A percentile compares a stretch with the other conserved stretches of the same genome.
Conservation (phyloP, 1,140 invertebrate genomes). For the Drosophila pallidifrons region DNA sequence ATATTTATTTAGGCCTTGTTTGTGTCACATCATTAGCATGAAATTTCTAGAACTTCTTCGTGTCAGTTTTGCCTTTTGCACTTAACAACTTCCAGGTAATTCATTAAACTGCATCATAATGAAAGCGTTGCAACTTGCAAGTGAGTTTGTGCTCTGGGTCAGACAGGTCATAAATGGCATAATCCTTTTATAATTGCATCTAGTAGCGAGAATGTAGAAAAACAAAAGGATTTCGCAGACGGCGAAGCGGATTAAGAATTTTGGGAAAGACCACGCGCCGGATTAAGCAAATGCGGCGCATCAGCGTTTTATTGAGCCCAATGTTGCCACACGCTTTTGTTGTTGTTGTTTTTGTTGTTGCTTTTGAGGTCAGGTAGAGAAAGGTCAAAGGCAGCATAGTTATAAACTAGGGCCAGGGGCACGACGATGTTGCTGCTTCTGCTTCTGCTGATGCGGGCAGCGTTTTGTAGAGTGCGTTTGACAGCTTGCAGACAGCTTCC, state of each 20-base stretch:
- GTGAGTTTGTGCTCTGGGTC: neutral
- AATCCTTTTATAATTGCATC: conserved; percentile 83
- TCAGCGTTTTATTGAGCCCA: conserved; percentile 67
- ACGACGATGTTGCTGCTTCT: neutral
- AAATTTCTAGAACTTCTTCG: conserved; percentile 14
- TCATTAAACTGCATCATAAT: conserved; percentile 72
- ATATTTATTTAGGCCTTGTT: conserved; percentile 24
- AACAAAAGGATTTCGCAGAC: conserved; percentile 73
- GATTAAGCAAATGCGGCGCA: conserved; percentile 75
- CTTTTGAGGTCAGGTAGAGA: conserved; percentile 32
- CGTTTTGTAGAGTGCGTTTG: conserved; percentile 43
- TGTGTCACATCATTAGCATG: conserved; percentile 29
- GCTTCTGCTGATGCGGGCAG: conserved; percentile 22
- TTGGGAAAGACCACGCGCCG: conserved; percentile 80
- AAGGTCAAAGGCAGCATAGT: conserved; percentile 46
- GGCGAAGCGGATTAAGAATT: conserved; percentile 60
- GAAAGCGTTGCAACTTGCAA: conserved; percentile 48
- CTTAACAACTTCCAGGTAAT: conserved; percentile 75
- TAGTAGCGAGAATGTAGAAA: conserved; percentile 71
- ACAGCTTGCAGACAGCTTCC: conserved; percentile 75
- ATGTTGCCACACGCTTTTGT: neutral
- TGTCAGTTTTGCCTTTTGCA: conserved; percentile 34
- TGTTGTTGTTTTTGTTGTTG: too few relatives aligned
- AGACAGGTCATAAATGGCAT: conserved; percentile 61
- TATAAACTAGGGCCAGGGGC: conserved; percentile 38